phyloP scores from a whole-genome alignment of 2,888 invertebrate genomes.

The Ophion costatus region DNA sequence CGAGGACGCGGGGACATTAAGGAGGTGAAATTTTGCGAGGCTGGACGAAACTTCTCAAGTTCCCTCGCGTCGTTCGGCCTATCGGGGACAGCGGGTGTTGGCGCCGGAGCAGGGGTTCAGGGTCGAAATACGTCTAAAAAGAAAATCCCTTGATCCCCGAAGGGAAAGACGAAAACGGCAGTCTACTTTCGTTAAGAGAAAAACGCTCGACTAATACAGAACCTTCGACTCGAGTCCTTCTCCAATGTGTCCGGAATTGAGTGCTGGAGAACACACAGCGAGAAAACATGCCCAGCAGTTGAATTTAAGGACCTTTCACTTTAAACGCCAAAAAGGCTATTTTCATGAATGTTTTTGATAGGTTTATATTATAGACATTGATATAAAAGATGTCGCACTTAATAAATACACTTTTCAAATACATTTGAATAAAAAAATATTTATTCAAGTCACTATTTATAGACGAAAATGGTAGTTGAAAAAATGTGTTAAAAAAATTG shows the following conservation, averaged over 20 bases:
- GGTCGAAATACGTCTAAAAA: slow-evolving; percentile 78
- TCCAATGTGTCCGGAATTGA: background rate
- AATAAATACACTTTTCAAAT: too few species aligned
- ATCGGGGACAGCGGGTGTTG: background rate
- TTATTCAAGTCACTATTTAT: too few species aligned
- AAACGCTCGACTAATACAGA: slow-evolving; percentile 23
- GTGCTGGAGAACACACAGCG: background rate
- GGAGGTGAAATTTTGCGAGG: slow-evolving; percentile 53
- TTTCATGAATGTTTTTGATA: too few species aligned
- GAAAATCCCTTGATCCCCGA: slow-evolving; percentile 78
- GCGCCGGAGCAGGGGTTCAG: slow-evolving; percentile 74
- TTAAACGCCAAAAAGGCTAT: too few species aligned
- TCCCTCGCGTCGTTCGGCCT: slow-evolving; percentile 60
- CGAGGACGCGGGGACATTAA: slow-evolving; percentile 35
- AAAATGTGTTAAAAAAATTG: too few species aligned
- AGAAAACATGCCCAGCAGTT: slow-evolving; percentile 63
- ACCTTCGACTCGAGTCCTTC: background rate
- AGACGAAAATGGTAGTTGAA: too few species aligned
- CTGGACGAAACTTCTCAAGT: slow-evolving; percentile 56
- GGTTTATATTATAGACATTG: too few species aligned
- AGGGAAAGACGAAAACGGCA: slow-evolving; percentile 55
- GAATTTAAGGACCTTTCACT: too few species aligned
- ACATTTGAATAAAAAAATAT: too few species aligned
- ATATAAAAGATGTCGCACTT: too few species aligned
- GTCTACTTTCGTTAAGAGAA: slow-evolving; percentile 12